Percentiles rank a stretch among this genome's conserved stretches.
Evolutionary conservation across 2,888 invertebrate genomes (phyloP).

Genomic region (Cordilura impudica): DNA sequence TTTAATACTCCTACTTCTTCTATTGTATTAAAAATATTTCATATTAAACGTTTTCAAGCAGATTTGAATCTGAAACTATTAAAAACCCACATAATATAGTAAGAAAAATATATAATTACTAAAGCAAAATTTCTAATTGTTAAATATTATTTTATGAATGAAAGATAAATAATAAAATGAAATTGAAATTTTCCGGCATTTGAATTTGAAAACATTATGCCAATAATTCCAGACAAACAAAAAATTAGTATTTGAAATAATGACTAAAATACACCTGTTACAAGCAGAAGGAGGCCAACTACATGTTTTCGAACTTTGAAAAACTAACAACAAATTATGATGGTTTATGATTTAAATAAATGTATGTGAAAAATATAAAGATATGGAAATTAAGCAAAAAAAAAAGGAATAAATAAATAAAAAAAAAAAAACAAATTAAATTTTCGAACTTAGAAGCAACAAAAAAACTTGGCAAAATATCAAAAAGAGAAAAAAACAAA

Average conservation of each 20-base stretch:
- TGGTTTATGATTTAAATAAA: constrained; percentile 69
- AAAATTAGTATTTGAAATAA: not conserved
- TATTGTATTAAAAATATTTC: too few species aligned
- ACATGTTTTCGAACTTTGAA: not conserved
- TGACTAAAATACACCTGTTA: constrained; percentile 21
- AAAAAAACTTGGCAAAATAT: constrained; percentile 37
- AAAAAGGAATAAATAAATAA: constrained; percentile 1
- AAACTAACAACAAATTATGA: constrained; percentile 4
- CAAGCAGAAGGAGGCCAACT: not conserved
- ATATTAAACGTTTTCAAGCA: too few species aligned
- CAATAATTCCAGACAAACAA: constrained; percentile 3
- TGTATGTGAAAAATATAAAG: constrained; percentile 33
- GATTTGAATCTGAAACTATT: too few species aligned
- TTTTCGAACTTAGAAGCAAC: not conserved
- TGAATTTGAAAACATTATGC: not conserved
- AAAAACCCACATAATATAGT: too few species aligned
- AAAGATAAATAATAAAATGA: too few species aligned
- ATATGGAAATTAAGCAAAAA: not conserved
- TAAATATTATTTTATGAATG: too few species aligned
- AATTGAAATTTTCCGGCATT: constrained; percentile 8
- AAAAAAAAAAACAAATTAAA: constrained; percentile 6
- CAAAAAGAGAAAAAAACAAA: constrained; percentile 38
- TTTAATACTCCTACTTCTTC: too few species aligned
- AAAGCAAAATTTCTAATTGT: too few species aligned
- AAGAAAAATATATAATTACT: too few species aligned